Conservation (phyloP, 2,888 invertebrate genomes). For the Xanthia togata region DNA sequence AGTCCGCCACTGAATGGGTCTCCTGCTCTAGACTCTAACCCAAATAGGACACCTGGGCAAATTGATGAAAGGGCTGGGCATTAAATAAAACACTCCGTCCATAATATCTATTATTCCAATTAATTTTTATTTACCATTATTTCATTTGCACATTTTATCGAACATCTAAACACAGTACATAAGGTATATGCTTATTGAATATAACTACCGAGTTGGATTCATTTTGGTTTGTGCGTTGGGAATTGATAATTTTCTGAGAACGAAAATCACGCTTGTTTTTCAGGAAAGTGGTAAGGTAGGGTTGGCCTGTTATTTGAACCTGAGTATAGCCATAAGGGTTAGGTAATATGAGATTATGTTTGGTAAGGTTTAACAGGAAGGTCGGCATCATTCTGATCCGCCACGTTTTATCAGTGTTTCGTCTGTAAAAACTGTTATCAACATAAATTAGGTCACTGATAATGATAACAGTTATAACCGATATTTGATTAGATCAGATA, state of each 20-base stretch:
- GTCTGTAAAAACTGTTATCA: constrained; percentile 32
- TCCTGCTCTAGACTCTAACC: too few species aligned
- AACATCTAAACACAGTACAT: constrained; percentile 67
- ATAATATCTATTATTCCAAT: constrained; percentile 84
- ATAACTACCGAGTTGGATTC: constrained; percentile 34
- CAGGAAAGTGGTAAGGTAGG: neutral
- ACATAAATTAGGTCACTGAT: constrained; percentile 47
- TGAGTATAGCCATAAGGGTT: neutral
- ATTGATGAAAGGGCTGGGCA: neutral
- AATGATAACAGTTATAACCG: constrained; percentile 19
- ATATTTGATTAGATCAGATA: neutral
- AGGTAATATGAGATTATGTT: neutral
- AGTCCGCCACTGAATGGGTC: neutral
- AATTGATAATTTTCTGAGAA: neutral
- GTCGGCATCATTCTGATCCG: neutral
- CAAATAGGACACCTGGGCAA: neutral
- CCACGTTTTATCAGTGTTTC: neutral
- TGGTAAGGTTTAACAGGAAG: neutral
- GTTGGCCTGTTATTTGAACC: neutral
- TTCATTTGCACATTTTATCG: constrained; percentile 77
- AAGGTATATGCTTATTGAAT: constrained; percentile 31
- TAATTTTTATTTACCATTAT: constrained; percentile 75
- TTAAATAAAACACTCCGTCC: constrained; percentile 76
- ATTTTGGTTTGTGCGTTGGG: constrained; percentile 61
- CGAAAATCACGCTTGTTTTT: neutral